Conservation (phyloP, 2,797 vertebrate genomes). For the Periparus ater region DNA sequence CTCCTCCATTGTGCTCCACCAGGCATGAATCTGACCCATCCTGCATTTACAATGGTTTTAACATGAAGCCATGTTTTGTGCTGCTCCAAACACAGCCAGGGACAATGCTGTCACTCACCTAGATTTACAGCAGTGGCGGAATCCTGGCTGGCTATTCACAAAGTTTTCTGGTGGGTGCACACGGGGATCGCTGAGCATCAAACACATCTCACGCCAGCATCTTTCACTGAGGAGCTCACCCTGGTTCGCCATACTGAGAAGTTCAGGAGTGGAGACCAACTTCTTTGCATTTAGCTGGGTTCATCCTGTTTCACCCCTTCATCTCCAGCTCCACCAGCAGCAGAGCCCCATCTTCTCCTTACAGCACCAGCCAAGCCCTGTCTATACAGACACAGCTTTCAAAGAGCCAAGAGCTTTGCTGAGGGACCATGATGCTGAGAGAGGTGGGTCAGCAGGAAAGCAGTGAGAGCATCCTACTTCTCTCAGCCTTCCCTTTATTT, state of each 20-base stretch:
- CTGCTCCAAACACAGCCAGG: not conserved
- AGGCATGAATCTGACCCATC: not conserved
- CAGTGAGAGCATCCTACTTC: not conserved
- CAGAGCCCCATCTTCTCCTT: not conserved
- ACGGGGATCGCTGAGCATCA: not conserved
- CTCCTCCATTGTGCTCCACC: not conserved
- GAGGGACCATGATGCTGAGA: rapidly evolving
- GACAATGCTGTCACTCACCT: not conserved
- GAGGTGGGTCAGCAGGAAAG: not conserved
- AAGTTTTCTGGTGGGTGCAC: not conserved
- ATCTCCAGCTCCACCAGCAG: not conserved
- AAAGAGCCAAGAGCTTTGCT: not conserved
- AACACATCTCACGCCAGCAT: not conserved
- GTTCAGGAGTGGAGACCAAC: not conserved
- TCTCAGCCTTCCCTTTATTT: not conserved
- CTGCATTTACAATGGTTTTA: not conserved
- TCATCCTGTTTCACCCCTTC: not conserved
- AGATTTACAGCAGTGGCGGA: not conserved
- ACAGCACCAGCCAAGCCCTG: not conserved
- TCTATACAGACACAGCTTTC: rapidly evolving
- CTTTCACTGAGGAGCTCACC: not conserved
- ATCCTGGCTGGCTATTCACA: not conserved
- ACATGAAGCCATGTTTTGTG: not conserved
- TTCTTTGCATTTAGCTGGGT: not conserved
- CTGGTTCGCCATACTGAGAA: not conserved